Evolutionary conservation across 2,888 invertebrate genomes (phyloP), one percentile per base, ranked within the genome.

Genomic region (Hedychridium roseum): DNA sequence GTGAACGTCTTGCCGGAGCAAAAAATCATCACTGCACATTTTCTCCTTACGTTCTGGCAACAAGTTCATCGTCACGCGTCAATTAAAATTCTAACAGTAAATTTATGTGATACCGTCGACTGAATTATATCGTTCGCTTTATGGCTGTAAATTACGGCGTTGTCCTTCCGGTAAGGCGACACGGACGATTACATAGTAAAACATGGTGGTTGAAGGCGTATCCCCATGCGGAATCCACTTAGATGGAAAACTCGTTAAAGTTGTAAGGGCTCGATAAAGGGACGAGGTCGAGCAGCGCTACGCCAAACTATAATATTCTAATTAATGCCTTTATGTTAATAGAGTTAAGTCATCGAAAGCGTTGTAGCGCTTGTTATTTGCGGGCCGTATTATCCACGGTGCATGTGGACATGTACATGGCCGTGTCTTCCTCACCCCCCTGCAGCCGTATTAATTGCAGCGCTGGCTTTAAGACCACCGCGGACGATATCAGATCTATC

Each of bases 241-340:
- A 37, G 31, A 28, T 5, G 17, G 36, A 17, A 26, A 23, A 26
- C 21, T 51, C 34, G 36, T 43, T 48, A 51, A 42, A 7, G 1
- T 12, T 20, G 18, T 11, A 7, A 12, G 9, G 16, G 27, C 3
- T 20, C 18, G 14, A 16, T 9, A 7, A 21, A 30, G 14, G 21
- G 11, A 40, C 12, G 21, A 39, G 23, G 9, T 12, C 18, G 31
- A 50, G 42, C 35, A 30, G 32, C 45, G 45, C 45, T 30, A 41
- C 40, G 26, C 11, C 21, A 31, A 54, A 58, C 46, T 54, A 49
- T 55, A 47, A 58, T 70, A 67, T 64, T 58, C 55, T 66, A 69
- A 69, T 71, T 70, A 66, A 68, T 70, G 62, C 50, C 49, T 55
- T 55, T 66, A 68, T 71, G 67, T 64, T 68, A 71, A 71, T 71